Evolutionary conservation across 2,888 invertebrate genomes (phyloP).

Genomic region (Phyto melanocephala): DNA sequence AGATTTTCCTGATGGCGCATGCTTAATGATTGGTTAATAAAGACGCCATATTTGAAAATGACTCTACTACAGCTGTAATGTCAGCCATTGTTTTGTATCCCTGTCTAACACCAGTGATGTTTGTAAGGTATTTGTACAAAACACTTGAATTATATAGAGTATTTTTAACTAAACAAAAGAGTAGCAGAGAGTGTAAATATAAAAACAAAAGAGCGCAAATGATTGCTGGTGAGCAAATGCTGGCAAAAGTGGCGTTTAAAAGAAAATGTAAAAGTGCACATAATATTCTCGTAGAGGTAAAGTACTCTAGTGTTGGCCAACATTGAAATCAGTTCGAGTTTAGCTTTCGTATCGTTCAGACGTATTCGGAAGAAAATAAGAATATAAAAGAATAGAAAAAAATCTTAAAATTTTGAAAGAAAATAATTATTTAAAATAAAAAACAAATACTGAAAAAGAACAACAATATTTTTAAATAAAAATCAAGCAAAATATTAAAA

Average conservation of each 20-base stretch:
- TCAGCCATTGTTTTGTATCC: constrained; percentile 59
- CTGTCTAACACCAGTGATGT: constrained; percentile 30
- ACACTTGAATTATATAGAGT: constrained; percentile 53
- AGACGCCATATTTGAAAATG: constrained; percentile 79
- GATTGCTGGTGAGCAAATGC: constrained; percentile 5
- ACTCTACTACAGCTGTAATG: constrained; percentile 69
- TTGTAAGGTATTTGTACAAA: background rate
- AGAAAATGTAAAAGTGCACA: background rate
- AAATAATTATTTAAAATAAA: too few relatives aligned
- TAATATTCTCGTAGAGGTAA: constrained; percentile 67
- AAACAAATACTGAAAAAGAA: constrained; percentile 34
- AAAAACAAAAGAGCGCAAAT: constrained; percentile 32
- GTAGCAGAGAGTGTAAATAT: background rate
- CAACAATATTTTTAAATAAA: constrained; percentile 33
- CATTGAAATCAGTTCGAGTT: constrained; percentile 77
- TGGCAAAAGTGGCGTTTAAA: constrained; percentile 26
- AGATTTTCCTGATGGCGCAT: constrained; percentile 73
- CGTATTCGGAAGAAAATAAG: constrained; percentile 72
- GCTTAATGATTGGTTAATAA: constrained; percentile 78
- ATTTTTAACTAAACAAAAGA: background rate
- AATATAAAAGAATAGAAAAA: constrained; percentile 20
- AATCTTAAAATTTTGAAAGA: constrained; percentile 44
- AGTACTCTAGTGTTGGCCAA: constrained; percentile 58
- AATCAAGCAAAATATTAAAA: constrained; percentile 11
- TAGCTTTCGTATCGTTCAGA: constrained; percentile 75